Evolutionary conservation across 2,888 invertebrate genomes (phyloP).

Genomic region (Sepioteuthis lessoniana): DNA sequence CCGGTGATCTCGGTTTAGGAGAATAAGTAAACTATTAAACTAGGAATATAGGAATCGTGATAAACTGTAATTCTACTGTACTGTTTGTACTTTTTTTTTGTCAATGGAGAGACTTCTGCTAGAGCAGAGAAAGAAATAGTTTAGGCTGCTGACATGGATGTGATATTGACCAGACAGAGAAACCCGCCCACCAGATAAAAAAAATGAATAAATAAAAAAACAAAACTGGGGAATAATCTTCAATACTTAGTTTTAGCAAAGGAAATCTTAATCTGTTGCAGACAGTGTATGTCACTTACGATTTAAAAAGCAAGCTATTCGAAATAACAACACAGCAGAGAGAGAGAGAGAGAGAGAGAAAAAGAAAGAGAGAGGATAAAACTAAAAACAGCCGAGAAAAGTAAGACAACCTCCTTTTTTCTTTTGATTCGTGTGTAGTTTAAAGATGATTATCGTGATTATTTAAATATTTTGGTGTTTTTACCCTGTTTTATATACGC

Average conservation of each 20-base stretch:
- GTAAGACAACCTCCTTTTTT: not conserved
- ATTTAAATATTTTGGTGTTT: too few relatives aligned
- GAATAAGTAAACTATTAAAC: not conserved
- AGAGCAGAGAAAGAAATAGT: constrained; percentile 23
- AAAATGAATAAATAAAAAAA: not conserved
- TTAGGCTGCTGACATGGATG: not conserved
- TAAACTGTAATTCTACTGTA: not conserved
- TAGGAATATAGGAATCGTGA: not conserved
- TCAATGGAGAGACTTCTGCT: constrained; percentile 33
- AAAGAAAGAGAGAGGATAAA: too few relatives aligned
- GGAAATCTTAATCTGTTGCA: not conserved
- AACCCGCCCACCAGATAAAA: not conserved
- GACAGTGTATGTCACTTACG: not conserved
- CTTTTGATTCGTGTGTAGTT: not conserved
- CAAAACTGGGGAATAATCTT: not conserved
- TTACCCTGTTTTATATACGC: too few relatives aligned
- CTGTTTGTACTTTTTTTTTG: constrained; percentile 5
- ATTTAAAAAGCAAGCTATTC: not conserved
- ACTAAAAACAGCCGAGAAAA: not conserved
- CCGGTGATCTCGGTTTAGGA: not conserved
- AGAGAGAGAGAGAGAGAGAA: too few relatives aligned
- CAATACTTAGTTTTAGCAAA: not conserved
- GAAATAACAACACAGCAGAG: not conserved
- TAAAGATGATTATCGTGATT: not conserved
- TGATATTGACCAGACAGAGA: not conserved